Evolutionary conservation across 2,113 vertebrate genomes (phyloP).

Genomic region (Plotosus lineatus): DNA sequence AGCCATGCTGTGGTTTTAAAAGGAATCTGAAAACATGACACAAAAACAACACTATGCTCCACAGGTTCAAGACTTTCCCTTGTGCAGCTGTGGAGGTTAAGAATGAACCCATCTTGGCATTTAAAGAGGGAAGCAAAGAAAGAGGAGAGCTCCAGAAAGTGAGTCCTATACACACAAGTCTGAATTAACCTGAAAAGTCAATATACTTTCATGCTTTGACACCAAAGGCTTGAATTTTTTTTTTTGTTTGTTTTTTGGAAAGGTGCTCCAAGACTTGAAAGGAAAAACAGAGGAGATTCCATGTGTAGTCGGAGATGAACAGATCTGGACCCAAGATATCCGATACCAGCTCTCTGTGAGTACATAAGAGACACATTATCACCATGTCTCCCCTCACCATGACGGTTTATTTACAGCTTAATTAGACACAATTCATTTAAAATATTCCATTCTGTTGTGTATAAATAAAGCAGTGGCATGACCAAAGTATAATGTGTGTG

Average conservation of each 20-base stretch:
- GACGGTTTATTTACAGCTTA: neutral
- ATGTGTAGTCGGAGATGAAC: slow-evolving; percentile 87
- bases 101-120: slow-evolving; percentile 88
- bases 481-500: neutral
- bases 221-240: neutral
- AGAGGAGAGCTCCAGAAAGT: slow-evolving; percentile 82
- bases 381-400: neutral
- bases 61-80: slow-evolving; percentile 75
- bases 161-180: neutral
- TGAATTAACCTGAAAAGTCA: neutral
- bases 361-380: slow-evolving; percentile 12
- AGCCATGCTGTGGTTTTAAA: neutral
- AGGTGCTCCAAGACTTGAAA: slow-evolving; percentile 80
- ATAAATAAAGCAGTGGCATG: neutral
- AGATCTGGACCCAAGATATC: slow-evolving; percentile 85
- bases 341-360: slow-evolving; percentile 90
- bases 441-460: neutral
- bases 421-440: neutral
- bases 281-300: slow-evolving; percentile 85
- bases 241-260: neutral
- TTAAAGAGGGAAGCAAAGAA: slow-evolving; percentile 79
- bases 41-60: neutral
- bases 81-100: slow-evolving; percentile 73
- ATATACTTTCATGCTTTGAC: neutral
- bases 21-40: neutral